Percentiles rank a stretch among this genome's conserved stretches.
phyloP scores from a whole-genome alignment of 2,797 vertebrate genomes.

The Semaprochilodus insignis region DNA sequence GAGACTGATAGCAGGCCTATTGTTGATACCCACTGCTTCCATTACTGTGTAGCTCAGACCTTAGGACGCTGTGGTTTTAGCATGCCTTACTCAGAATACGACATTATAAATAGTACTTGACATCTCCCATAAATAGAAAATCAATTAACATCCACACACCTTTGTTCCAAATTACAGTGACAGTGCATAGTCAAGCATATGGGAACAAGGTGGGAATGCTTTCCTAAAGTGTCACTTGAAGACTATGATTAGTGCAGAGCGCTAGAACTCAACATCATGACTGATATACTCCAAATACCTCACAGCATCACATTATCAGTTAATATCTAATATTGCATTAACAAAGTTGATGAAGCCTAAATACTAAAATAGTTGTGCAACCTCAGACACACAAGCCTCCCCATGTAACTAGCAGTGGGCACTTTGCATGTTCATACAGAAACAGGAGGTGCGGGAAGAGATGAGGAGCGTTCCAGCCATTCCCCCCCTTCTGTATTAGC shows the following conservation, averaged over 20 bases:
- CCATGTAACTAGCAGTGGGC: background rate
- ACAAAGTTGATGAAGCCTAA: background rate
- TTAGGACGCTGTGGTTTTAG: constrained; percentile 27
- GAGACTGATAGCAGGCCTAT: constrained; percentile 25
- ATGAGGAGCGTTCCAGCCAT: constrained; percentile 15
- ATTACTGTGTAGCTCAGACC: constrained; percentile 11
- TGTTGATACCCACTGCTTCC: constrained; percentile 39
- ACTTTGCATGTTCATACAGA: constrained; percentile 4
- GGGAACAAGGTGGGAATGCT: constrained; percentile 24
- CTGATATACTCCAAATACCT: too few species aligned
- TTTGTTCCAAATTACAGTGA: constrained; percentile 53
- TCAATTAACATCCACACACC: constrained; percentile 60
- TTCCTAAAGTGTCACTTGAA: constrained; percentile 48
- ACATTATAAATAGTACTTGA: constrained; percentile 58
- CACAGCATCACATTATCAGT: background rate
- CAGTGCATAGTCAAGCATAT: constrained; percentile 36
- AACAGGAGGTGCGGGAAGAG: background rate
- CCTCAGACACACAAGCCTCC: too few species aligned
- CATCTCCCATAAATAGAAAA: constrained; percentile 58
- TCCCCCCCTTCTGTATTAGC: background rate
- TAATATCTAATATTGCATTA: background rate
- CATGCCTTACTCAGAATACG: constrained; percentile 30
- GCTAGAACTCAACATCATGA: background rate
- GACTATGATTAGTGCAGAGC: constrained; percentile 10
- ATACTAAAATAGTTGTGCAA: background rate